These are phyloP conservation scores for Oryzias dopingdopingensis DNA, from an alignment of 2,797 vertebrate genomes.

Conservation along the genomic window DNA sequence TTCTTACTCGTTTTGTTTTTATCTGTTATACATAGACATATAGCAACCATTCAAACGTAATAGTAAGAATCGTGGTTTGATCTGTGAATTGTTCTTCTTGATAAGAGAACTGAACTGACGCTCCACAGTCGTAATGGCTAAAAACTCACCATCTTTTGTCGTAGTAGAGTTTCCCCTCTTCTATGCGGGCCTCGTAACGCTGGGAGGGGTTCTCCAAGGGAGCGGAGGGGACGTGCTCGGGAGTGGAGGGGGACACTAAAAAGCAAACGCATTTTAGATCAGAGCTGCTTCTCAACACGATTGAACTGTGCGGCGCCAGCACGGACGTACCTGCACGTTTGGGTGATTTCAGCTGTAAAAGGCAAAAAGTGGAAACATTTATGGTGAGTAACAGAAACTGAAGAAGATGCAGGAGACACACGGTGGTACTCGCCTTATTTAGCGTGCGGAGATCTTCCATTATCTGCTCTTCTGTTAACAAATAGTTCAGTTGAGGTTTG, in stretches of 20 bases:
- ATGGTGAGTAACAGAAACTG: not conserved
- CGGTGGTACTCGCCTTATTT: constrained; percentile 84
- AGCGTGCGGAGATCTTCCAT: constrained; percentile 95
- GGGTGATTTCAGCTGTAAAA: constrained; percentile 91
- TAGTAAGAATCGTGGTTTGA: no score
- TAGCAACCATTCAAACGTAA: no score
- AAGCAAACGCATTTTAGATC: not conserved
- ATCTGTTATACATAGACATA: no score
- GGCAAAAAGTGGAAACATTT: constrained; percentile 17
- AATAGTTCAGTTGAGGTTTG: constrained; percentile 94
- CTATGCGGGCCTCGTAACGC: constrained; percentile 94
- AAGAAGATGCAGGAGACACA: not conserved
- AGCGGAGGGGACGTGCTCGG: constrained; percentile 87
- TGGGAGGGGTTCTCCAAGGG: constrained; percentile 90
- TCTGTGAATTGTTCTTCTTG: no score
- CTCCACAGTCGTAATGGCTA: no score
- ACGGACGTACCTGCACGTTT: constrained; percentile 91
- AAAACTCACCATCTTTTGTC: constrained; percentile 93
- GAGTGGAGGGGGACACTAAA: constrained; percentile 90
- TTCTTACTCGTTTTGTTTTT: no score
- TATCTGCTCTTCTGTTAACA: constrained; percentile 97
- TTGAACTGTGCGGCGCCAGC: not conserved
- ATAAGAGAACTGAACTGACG: no score
- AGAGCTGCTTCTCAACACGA: not conserved
- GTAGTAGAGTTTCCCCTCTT: constrained; percentile 98